Evolutionary conservation across 2,797 vertebrate species (phyloP).

Genomic region (Gobio occitaniae): DNA sequence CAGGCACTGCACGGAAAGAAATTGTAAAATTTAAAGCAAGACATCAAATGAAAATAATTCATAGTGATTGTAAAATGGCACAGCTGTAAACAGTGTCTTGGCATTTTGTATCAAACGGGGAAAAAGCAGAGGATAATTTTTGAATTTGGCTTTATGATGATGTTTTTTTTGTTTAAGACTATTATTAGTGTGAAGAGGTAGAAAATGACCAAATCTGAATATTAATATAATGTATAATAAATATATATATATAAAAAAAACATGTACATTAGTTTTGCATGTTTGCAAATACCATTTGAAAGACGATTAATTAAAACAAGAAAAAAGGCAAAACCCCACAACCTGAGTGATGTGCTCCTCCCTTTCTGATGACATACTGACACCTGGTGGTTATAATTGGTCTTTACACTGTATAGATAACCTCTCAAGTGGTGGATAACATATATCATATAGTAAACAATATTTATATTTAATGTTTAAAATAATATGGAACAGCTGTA

Average conservation of each 20-base stretch:
- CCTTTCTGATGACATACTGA: slow-evolving; percentile 14
- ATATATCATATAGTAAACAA: slow-evolving; percentile 16
- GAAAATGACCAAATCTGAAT: background rate
- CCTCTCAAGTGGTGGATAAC: background rate
- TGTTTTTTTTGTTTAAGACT: background rate
- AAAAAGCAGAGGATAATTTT: background rate
- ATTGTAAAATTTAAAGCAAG: background rate
- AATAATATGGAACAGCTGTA: background rate
- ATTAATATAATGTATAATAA: background rate
- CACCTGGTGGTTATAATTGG: slow-evolving; percentile 38
- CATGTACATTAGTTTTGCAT: background rate
- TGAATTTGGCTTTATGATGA: background rate
- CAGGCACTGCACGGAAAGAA: background rate
- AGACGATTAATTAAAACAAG: background rate
- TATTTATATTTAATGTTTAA: background rate
- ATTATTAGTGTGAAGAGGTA: background rate
- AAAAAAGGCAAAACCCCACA: background rate
- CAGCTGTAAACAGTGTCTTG: background rate
- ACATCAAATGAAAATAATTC: background rate
- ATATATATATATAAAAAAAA: background rate
- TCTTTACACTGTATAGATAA: slow-evolving; percentile 26
- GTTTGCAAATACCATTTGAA: background rate
- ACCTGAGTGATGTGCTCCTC: background rate
- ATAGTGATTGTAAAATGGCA: slow-evolving; percentile 5
- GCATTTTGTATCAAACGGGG: background rate